Percentiles rank a stretch among this genome's conserved stretches.
phyloP scores from a whole-genome alignment of 2,113 vertebrate genomes.

The Pelecanoides urinatrix region DNA sequence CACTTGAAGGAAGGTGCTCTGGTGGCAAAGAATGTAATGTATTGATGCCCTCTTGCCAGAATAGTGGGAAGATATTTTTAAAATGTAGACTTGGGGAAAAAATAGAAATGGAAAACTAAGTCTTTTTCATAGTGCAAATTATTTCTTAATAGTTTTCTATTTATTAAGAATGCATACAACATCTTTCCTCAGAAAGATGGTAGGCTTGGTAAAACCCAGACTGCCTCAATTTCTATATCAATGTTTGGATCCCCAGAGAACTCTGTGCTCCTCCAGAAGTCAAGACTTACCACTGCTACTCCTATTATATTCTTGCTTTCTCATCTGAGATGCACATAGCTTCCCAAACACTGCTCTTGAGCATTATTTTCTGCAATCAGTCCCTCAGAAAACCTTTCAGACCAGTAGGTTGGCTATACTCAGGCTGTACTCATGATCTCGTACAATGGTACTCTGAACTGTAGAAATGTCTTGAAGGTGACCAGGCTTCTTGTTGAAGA shows the following conservation, averaged over 20 bases:
- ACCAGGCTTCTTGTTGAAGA: neutral
- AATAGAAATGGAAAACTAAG: neutral
- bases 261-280: neutral
- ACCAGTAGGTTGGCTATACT: neutral
- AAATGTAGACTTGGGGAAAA: neutral
- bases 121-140: neutral
- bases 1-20: neutral
- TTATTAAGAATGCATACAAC: neutral
- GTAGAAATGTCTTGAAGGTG: neutral
- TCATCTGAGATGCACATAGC: neutral
- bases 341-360: neutral
- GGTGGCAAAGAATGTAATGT: neutral
- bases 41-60: neutral
- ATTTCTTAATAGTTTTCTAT: neutral
- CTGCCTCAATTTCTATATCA: neutral
- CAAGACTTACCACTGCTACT: neutral
- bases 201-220: neutral
- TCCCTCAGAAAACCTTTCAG: neutral
- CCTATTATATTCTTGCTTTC: neutral
- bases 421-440: neutral
- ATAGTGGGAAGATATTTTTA: neutral
- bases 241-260: neutral
- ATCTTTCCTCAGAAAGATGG: neutral
- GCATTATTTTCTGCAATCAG: neutral
- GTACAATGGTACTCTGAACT: neutral